Evolutionary conservation across 2,797 vertebrate species (phyloP).

Genomic region (Leuciscus waleckii): DNA sequence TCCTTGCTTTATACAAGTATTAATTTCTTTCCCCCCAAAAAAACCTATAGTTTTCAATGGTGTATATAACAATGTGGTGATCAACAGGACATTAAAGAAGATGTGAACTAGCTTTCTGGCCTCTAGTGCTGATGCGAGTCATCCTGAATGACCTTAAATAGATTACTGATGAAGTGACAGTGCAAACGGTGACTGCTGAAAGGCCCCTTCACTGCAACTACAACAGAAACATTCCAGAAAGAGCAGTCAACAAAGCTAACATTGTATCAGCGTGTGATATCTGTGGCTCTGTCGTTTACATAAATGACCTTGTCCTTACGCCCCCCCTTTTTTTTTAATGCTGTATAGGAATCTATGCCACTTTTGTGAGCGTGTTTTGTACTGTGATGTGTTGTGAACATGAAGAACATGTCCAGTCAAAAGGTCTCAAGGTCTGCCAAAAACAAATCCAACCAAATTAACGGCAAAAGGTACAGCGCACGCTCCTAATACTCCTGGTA

Average conservation of each 20-base stretch:
- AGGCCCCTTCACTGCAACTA: conserved; percentile 12
- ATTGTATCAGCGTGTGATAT: conserved; percentile 52
- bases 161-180: conserved; percentile 40
- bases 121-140: not conserved
- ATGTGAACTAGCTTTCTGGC: not conserved
- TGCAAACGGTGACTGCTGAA: conserved; percentile 28
- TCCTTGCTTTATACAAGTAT: not conserved
- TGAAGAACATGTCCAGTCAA: not conserved
- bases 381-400: not conserved
- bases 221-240: conserved; percentile 38
- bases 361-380: conserved; percentile 1
- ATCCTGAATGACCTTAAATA: conserved; percentile 29
- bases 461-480: not conserved
- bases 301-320: conserved; percentile 39
- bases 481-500: not conserved
- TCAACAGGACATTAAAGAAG: not conserved
- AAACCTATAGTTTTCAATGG: too few species aligned
- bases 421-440: not conserved
- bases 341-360: not conserved
- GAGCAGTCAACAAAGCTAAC: conserved; percentile 54
- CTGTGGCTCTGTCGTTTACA: conserved; percentile 39
- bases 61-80: not conserved
- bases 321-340: conserved; percentile 13
- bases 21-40: not conserved
- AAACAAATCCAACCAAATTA: not conserved